Percentiles rank a stretch among this genome's conserved stretches.
Evolutionary conservation across 2,888 invertebrate genomes (phyloP).

Genomic region (Hirudinaria manillensis): DNA sequence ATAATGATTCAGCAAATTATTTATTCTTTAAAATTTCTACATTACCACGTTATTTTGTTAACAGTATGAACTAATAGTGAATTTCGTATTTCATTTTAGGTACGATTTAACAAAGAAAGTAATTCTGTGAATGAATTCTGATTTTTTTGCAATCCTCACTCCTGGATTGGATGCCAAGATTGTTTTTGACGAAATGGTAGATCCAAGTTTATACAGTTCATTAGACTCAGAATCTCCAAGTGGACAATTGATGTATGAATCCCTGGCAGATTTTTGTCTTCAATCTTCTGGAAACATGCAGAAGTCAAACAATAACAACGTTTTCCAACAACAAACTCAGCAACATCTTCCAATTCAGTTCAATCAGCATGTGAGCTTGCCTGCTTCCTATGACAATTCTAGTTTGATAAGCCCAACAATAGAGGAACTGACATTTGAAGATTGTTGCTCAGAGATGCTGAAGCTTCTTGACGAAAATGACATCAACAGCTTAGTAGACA

Average conservation of each 20-base stretch:
- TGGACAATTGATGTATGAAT: neutral
- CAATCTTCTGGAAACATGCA: conserved; percentile 12
- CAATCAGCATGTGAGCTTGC: neutral
- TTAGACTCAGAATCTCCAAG: conserved; percentile 20
- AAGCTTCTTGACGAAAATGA: conserved; percentile 12
- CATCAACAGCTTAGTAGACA: conserved; percentile 13
- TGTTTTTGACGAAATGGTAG: conserved; percentile 12
- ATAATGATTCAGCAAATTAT: conserved; percentile 6
- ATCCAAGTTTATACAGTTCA: conserved; percentile 14
- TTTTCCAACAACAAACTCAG: conserved; percentile 1
- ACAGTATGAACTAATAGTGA: no score
- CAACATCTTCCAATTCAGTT: conserved; percentile 8
- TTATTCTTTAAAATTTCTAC: neutral
- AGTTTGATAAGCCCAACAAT: conserved; percentile 6
- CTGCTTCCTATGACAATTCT: neutral
- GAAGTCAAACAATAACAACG: neutral
- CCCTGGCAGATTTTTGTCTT: neutral
- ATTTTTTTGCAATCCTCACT: no score
- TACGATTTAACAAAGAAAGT: no score
- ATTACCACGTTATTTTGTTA: no score
- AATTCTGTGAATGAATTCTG: no score
- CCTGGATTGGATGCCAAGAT: no score
- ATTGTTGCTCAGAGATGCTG: conserved; percentile 5
- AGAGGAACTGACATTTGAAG: conserved; percentile 9
- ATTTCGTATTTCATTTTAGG: no score